A percentile compares a stretch with the other conserved stretches of the same genome.
Conservation (phyloP, 2,888 invertebrate species). For the Cephus pulcher region DNA sequence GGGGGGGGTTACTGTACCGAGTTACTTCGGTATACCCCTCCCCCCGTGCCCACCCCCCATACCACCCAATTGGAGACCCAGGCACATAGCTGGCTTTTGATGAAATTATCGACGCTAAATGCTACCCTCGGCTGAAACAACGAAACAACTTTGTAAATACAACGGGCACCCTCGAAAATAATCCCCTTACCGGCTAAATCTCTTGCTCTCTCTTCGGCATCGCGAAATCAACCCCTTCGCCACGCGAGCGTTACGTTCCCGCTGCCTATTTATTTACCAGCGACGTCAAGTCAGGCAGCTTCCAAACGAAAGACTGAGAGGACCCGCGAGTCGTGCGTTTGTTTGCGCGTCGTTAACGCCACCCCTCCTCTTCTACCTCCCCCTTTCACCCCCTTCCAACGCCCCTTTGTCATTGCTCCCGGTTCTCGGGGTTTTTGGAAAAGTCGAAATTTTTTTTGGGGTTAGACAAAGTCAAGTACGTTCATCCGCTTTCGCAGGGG, state of each 20-base stretch:
- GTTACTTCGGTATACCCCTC: not conserved
- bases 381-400: not conserved
- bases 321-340: not conserved
- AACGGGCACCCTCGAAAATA: not conserved
- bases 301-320: not conserved
- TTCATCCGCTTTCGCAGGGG: not conserved
- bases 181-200: not conserved
- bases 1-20: not conserved
- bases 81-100: slow-evolving; percentile 31
- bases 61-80: not conserved
- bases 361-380: not conserved
- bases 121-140: slow-evolving; percentile 14
- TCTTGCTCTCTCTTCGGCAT: not conserved
- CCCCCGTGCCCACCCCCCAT: no score
- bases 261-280: not conserved
- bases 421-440: not conserved
- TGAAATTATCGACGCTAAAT: slow-evolving; percentile 40
- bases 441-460: not conserved
- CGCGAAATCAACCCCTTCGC: not conserved
- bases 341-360: not conserved
- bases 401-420: not conserved
- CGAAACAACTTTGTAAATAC: not conserved
- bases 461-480: not conserved
- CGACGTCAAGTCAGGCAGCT: not conserved
- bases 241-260: not conserved